Evolutionary conservation across 2,888 invertebrate genomes (phyloP).

Genomic region (Folsomia candida): DNA sequence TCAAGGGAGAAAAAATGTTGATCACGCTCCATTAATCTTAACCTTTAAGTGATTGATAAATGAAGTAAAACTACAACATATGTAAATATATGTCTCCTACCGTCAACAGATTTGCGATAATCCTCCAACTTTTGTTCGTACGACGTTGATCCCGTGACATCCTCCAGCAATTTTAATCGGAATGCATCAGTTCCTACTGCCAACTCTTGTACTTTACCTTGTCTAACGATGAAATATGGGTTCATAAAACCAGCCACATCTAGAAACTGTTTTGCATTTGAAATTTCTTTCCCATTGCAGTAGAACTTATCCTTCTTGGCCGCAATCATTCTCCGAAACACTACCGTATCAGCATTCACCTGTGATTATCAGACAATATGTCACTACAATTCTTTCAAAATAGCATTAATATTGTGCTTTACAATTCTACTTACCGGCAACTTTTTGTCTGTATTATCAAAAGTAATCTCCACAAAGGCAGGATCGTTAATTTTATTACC

Average conservation of each 20-base stretch:
- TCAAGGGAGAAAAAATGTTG: background rate
- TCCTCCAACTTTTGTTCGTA: constrained; percentile 27
- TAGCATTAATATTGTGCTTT: background rate
- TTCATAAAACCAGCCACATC: constrained; percentile 40
- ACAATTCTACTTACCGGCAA: constrained; percentile 23
- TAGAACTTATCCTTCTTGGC: constrained; percentile 33
- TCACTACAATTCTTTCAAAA: background rate
- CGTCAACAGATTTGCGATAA: constrained; percentile 12
- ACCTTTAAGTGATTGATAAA: too few relatives aligned
- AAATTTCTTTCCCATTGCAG: constrained; percentile 33
- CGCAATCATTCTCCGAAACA: constrained; percentile 29
- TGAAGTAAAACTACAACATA: background rate
- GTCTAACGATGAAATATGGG: constrained; percentile 43
- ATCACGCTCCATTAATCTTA: too few relatives aligned
- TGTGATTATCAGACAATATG: constrained; percentile 5
- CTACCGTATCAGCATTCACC: constrained; percentile 29
- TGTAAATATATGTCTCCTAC: constrained; percentile 7
- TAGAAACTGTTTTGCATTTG: constrained; percentile 32
- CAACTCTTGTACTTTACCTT: constrained; percentile 39
- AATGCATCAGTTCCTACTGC: constrained; percentile 27
- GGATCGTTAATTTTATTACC: constrained; percentile 13
- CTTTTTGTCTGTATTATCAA: constrained; percentile 38
- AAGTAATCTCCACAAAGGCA: constrained; percentile 39
- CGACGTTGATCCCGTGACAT: constrained; percentile 30
- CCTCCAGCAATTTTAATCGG: constrained; percentile 33